phyloP scores from a whole-genome alignment of 2,888 invertebrate species.

The Rhingia campestris region DNA sequence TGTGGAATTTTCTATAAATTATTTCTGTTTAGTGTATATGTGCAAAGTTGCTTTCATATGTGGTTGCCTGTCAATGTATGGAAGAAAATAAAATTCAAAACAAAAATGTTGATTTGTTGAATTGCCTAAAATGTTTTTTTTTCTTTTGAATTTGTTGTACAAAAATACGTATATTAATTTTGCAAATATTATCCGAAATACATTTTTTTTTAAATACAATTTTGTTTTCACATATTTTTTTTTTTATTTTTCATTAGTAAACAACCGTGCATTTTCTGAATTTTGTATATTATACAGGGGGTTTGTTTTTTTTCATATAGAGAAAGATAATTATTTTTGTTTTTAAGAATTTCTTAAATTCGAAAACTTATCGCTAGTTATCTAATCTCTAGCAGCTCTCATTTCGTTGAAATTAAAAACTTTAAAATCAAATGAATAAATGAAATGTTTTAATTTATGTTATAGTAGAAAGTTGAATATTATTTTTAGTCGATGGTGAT shows the following conservation, averaged over 20 bases:
- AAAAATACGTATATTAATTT: conserved; percentile 72
- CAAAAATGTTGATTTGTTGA: conserved; percentile 24
- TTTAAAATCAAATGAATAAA: conserved; percentile 1
- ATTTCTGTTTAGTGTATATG: conserved; percentile 2
- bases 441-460: conserved; percentile 73
- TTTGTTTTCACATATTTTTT: conserved; percentile 59
- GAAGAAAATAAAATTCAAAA: not conserved
- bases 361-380: conserved; percentile 45
- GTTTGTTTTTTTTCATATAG: conserved; percentile 56
- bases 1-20: conserved; percentile 1
- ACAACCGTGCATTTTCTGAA: conserved; percentile 75
- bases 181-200: conserved; percentile 67
- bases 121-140: conserved; percentile 56
- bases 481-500: conserved; percentile 80
- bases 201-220: conserved; percentile 47
- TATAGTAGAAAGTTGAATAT: conserved; percentile 80
- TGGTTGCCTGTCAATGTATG: conserved; percentile 14
- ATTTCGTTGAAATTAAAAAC: conserved; percentile 37
- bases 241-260: conserved; percentile 66
- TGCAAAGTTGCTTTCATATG: conserved; percentile 31
- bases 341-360: conserved; percentile 48
- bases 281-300: conserved; percentile 69
- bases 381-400: conserved; percentile 22
- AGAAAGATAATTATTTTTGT: conserved; percentile 46
- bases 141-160: conserved; percentile 59